Base-by-base conservation (phyloP, 1,140 invertebrate genomes). In the Lordiphosa stackelbergi region DNA sequence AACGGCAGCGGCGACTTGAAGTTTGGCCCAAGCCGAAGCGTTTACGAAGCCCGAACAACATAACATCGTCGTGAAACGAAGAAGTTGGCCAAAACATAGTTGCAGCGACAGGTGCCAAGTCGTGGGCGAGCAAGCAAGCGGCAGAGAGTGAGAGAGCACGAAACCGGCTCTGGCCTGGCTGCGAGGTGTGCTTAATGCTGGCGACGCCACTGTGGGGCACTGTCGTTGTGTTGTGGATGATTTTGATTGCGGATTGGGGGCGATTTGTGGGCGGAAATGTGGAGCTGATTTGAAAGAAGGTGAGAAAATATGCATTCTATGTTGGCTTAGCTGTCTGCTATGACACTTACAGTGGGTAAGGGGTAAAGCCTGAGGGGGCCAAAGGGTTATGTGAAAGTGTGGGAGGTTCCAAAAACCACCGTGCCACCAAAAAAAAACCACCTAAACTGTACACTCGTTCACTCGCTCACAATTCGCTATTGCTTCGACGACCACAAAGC, bases 101-200 rank as follows among this genome's bases (percentile, higher is more conserved):
- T 63, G 59, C 75, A 61, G 69, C 75, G 77, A 79, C 75, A 79
- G 75, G 75, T 79, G 66, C 65, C 65, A 40, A 57, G 34, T 34
- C 43, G 13, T 31, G 28, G 28, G 28, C 28, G 28, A 31, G 28
- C 28, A 8, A 3, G 24, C 24, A 7, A 31, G 7, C 6, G 7
- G 7, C 7, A 55, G 49, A 66, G 34, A 24, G 12, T 40, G 35
- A 45, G 12, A 31, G 19, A 38, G 24, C 5, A 42, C 13, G 37
- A 59, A 58, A 56, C 60, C 41, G 41, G 61, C 59, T 53, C 31
- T 5, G 5, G 22, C 4, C 22, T 37, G 9, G 9, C 31, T 31
- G 4, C 22, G 16, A 37, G 43, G 53, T 66, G 64, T 37, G 54
- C 47, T 38, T 45, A 53, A 53, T 54, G 53, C 53, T 42, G 4